Evolutionary conservation across 1,140 invertebrate species (phyloP), one percentile per base, ranked within the genome.

Genomic region (Lasaia peninsularis): DNA sequence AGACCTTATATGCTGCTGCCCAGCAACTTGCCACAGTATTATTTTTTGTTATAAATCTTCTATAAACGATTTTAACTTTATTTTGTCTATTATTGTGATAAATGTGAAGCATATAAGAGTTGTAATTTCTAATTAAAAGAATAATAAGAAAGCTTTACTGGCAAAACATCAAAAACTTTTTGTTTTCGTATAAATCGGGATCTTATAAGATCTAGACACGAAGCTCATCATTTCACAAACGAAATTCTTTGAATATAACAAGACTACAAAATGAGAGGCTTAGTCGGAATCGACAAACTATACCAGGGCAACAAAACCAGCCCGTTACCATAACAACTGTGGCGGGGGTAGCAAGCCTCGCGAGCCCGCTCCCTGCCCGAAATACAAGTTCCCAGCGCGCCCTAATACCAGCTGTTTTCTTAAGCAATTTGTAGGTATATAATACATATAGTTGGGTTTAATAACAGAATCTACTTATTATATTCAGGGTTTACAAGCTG

Each of bases 281-380:
- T 37, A 48, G 48, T 60, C 37, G 28, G 6, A 35, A 62, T 52
- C 32, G 33, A 52, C 50, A 60, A 58, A 65, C 58, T 35, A 65
- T 74, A 82, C 73, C 66, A 73, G 74, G 73, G 60, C 49, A 63
- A 60, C 71, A 83, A 80, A 82, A 75, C 79, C 75, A 72, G 56
- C 63, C 65, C 58, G 77, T 80, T 61, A 64, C 67, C 67, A 80
- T 78, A 78, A 78, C 78, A 78, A 82, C 73, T 60, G 66, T 60
- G 63, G 64, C 66, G 60, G 68, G 74, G 73, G 68, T 68, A 60
- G 71, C 61, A 48, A 72, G 71, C 62, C 63, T 68, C 66, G 52
- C 21, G 62, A 44, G 54, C 49, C 20, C 58, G 58, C 50, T 65
- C 62, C 65, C 60, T 56, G 57, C 58, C 50, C 44, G 60, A 52